Evolutionary conservation across 2,797 vertebrate genomes (phyloP), one percentile per base, ranked within the genome.

Genomic region (Lepilemur ruficaudatus): DNA sequence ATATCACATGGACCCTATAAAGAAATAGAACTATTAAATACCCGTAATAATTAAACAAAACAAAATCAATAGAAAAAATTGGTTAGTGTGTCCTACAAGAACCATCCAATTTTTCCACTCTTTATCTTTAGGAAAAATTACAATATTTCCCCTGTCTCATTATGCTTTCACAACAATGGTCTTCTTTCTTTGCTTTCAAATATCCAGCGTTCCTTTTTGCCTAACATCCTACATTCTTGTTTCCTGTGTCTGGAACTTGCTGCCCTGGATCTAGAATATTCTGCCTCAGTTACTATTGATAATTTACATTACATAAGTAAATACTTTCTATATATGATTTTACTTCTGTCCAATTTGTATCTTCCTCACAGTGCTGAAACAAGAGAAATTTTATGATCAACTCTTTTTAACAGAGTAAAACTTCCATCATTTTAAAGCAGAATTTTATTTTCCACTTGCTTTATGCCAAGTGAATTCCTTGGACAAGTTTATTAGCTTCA

Each of bases 401-500:
- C 22, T 72, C 2, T 85, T 90, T 28, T 69, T 14, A n/a, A 84
- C 57, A 63, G 28, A 78, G 3, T 28, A 20, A 70, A 83, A 35
- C 1, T n/a, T 48, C 75, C 41, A 0, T 6, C 76, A 17, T 94
- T 76, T 89, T 38, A 25, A 94, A 70, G 70, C 78, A 96, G 96
- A 63, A 1, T 52, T 96, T 93, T 75, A 73, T 75, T 95, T 95
- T 79, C 38, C 32, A 93, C 67, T 81, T 91, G 43, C 80, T 67
- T 96, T 79, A 61, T 92, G 92, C 20, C 78, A 96, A 94, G 89
- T 72, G 63, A 61, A 93, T 55, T 82, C 65, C 70, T 63, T 86
- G 67, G 70, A 65, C 63, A 86, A 89, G 72, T 95, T 97, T 96
- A 92, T 97, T 97, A 98, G 85, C 55, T 95, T 95, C 92, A 96